Evolutionary conservation across 64 coral and sea anemone genomes (phyloP).

Genomic region (Pocillopora verrucosa): DNA sequence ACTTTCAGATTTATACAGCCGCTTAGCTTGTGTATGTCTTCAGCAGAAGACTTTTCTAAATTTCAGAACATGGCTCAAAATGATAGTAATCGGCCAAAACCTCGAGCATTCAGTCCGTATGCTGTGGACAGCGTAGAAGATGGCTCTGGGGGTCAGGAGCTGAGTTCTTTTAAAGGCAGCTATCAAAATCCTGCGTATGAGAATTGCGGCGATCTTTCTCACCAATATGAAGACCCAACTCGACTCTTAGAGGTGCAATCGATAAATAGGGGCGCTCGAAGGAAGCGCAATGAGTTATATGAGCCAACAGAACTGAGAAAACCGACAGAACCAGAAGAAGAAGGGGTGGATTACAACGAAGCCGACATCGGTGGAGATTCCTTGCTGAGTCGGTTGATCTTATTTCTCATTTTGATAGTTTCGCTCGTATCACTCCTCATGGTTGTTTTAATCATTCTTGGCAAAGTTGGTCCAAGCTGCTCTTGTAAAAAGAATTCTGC

Average conservation of each 20-base stretch:
- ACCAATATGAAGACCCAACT: constrained; percentile 18
- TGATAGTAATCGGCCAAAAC: background rate
- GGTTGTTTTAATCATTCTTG: background rate
- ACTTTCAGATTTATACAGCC: background rate
- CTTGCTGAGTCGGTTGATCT: constrained; percentile 14
- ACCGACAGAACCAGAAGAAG: background rate
- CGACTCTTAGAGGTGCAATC: background rate
- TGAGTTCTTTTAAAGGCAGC: background rate
- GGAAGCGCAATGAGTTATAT: constrained; percentile 25
- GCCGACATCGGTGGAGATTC: background rate
- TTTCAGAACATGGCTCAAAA: constrained; percentile 6
- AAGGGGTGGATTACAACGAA: background rate
- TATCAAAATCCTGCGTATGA: constrained; percentile 23
- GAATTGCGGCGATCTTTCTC: background rate
- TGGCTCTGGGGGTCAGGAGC: background rate
- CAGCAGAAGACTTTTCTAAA: background rate
- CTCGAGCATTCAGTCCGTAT: constrained; percentile 4
- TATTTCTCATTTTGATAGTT: constrained; percentile 4
- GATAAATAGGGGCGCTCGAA: background rate
- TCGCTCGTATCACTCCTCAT: background rate
- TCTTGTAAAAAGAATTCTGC: background rate
- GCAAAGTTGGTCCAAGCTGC: background rate
- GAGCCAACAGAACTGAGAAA: constrained; percentile 4
- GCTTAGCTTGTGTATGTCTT: background rate
- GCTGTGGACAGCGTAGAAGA: constrained; percentile 9